Evolutionary conservation across 2,888 invertebrate genomes (phyloP), one percentile per base, ranked within the genome.

Genomic region (Megaustenia siamemsis): DNA sequence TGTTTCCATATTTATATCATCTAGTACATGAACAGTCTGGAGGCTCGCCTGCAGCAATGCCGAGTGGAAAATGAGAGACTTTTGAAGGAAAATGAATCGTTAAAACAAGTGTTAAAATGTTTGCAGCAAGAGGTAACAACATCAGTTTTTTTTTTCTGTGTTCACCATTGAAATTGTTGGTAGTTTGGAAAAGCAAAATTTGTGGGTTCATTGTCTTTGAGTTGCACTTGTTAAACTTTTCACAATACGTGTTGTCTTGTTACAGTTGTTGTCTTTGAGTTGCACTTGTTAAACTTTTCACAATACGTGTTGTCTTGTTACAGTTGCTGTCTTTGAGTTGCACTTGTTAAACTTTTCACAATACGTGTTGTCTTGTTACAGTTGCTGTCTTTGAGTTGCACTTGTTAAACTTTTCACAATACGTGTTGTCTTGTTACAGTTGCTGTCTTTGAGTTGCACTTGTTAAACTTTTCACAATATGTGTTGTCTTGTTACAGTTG

Each of bases 21-120:
- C 35, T 87, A 92, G 93, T 98, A 98, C 93, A 96, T 98, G n/a
- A 95, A 96, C 32, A 96, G 96, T 0, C 94, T 98, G 86, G 98
- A 98, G 92, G 95, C 95, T 73, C 96, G 96, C 91, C 95, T 98
- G 38, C 94, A 95, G 82, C 96, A 96, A 83, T 95, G 97, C 69
- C 96, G 96, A 87, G 95, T 95, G 79, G 97, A 97, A 93, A 98
- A 98, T 93, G 95, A 95, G 45, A 95, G 95, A 89, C 94, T 98
- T 24, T 96, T 96, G 92, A 94, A 95, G 94, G 96, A 96, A 94
- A 96, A 96, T 92, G 90, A 93, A 43, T 93, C 93, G 38, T 93
- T 96, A 66, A 95, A 95, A 92, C 94, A 95, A 87, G 94, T 95
- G 88, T 91, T 96, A 6, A 90, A 92, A 43, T 87, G 89, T 43